Evolutionary conservation across 2,888 invertebrate species (phyloP).

Genomic region (Acrocera orbiculus): DNA sequence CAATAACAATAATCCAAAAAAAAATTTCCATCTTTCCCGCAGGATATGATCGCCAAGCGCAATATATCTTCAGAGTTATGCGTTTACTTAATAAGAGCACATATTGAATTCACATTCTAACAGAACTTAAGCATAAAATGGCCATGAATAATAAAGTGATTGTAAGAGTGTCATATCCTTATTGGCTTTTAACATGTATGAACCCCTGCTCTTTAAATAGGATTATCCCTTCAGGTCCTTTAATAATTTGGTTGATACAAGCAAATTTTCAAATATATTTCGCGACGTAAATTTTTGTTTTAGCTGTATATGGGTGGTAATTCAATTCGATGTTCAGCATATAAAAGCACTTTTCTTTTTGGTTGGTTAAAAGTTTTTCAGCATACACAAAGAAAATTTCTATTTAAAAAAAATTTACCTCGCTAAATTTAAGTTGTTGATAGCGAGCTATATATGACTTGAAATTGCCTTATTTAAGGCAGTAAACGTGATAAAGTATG

Average conservation of each 20-base stretch:
- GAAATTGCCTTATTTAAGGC: constrained; percentile 12
- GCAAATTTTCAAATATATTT: too few species aligned
- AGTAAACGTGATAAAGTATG: constrained; percentile 12
- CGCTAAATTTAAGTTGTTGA: constrained; percentile 3
- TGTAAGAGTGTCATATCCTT: constrained; percentile 11
- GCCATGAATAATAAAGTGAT: constrained; percentile 13
- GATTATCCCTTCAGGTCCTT: too few species aligned
- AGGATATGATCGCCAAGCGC: constrained; percentile 1
- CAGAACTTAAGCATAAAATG: constrained; percentile 11
- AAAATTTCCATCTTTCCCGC: neutral
- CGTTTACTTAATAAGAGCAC: constrained; percentile 5
- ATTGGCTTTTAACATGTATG: constrained; percentile 4
- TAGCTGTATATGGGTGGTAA: too few species aligned
- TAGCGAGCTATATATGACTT: constrained; percentile 7
- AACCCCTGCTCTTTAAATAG: neutral
- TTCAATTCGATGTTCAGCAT: too few species aligned
- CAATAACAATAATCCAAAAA: constrained; percentile 8
- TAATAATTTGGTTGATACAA: too few species aligned
- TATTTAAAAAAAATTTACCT: too few species aligned
- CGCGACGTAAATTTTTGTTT: too few species aligned
- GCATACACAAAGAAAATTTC: too few species aligned
- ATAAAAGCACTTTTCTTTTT: too few species aligned
- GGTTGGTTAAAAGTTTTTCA: too few species aligned
- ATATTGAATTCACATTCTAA: constrained; percentile 7
- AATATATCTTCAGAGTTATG: constrained; percentile 4